These are phyloP conservation scores for Oceanodroma leucorhoa DNA, from an alignment of 2,797 vertebrate species.

Conservation along the genomic window DNA sequence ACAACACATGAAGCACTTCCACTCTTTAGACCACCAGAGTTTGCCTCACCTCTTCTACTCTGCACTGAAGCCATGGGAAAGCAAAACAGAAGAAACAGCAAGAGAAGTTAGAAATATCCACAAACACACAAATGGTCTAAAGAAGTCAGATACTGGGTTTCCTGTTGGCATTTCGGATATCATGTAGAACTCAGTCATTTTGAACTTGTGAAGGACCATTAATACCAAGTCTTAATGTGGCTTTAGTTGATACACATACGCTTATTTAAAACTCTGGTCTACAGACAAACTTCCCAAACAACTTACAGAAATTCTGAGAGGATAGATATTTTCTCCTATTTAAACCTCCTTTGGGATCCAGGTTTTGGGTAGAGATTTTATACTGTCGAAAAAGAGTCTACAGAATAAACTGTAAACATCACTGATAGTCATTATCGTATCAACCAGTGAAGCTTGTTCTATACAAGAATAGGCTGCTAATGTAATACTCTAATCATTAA, in stretches of 20 bases:
- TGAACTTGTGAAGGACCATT: neutral
- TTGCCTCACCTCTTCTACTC: conserved; percentile 96
- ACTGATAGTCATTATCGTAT: neutral
- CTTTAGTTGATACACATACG: neutral
- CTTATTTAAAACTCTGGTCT: neutral
- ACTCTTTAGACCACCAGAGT: neutral
- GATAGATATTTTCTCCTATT: neutral
- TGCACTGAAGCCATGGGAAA: conserved; percentile 91
- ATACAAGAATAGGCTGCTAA: neutral
- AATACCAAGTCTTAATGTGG: neutral
- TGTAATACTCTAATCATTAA: neutral
- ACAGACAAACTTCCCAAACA: neutral
- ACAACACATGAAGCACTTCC: neutral
- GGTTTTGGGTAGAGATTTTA: neutral
- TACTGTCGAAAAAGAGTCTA: neutral
- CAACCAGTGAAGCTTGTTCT: neutral
- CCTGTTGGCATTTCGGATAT: neutral
- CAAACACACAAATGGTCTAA: neutral
- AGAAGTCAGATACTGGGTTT: neutral
- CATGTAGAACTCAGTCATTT: neutral
- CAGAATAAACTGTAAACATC: neutral
- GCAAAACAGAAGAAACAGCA: conserved; percentile 72
- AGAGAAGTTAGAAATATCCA: conserved; percentile 69
- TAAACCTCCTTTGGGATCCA: neutral
- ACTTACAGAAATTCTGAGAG: neutral